Percentiles rank a stretch among this genome's conserved stretches.
Conservation (phyloP, 2,888 invertebrate species). For the Cyclophora albipunctata region DNA sequence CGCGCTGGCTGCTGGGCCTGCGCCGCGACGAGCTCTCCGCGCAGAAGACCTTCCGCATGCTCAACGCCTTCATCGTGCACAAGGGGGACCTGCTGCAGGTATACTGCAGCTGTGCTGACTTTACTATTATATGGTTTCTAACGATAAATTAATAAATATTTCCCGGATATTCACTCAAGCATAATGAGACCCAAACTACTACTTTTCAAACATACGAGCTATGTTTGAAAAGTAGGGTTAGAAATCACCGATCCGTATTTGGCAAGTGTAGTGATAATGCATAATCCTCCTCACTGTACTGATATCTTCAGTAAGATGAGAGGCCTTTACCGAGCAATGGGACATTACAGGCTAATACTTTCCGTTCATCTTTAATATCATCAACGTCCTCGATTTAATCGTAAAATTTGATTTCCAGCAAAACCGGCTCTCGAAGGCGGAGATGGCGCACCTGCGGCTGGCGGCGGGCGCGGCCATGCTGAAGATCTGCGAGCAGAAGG, state of each 20-base stretch:
- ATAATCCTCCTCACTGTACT: too few species aligned
- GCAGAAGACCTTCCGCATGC: slow-evolving; percentile 94
- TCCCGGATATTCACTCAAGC: too few species aligned
- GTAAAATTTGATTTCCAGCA: slow-evolving; percentile 64
- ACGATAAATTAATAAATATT: background rate
- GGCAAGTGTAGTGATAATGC: too few species aligned
- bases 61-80: slow-evolving; percentile 94
- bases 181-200: too few species aligned
- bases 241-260: too few species aligned
- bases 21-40: slow-evolving; percentile 91
- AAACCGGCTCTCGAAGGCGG: slow-evolving; percentile 84
- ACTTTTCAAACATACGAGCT: too few species aligned
- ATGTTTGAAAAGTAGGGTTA: too few species aligned
- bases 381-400: too few species aligned
- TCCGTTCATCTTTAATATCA: too few species aligned
- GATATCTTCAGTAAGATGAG: too few species aligned
- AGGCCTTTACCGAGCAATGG: too few species aligned
- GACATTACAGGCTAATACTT: too few species aligned
- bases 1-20: slow-evolving; percentile 94
- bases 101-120: background rate
- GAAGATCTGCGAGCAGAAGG: slow-evolving; percentile 97
- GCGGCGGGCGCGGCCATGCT: slow-evolving; percentile 97
- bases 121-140: background rate
- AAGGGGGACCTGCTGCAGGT: slow-evolving; percentile 88
- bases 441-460: slow-evolving; percentile 94